Base-by-base conservation (phyloP, 1,140 invertebrate genomes). In the Dendrolimus punctatus region DNA sequence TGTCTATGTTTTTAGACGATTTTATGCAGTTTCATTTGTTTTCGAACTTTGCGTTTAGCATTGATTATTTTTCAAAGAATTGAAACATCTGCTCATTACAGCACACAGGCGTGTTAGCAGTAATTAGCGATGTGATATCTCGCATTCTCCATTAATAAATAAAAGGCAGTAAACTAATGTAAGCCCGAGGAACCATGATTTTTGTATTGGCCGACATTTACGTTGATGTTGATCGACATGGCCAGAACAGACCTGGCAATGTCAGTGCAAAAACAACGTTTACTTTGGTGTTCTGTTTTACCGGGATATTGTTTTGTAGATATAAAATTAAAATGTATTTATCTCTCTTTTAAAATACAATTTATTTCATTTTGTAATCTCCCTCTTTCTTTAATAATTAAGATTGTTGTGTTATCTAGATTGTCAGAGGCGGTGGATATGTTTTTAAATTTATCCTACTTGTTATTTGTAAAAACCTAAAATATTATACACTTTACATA, bases 181-280 rank as follows among this genome's bases (percentile, higher is more conserved):
- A 45, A 4, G n/a, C 5, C 43, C n/a, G n/a, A 9, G 6, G 6
- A 45, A 10, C 43, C 43, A 45, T 45, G 43, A 45, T 45, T 45
- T 45, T 45, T n/a, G 6, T 45, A 8, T 45, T 8, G 6, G n/a
- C 43, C 23, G 43, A 45, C 43, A 45, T 45, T 45, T 45, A 45
- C 43, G n/a, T 45, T 10, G 43, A 45, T 8, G 43, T 23, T 23
- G 23, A 23, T 23, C 23, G 23, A 23, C 23, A 23, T 23, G 23
- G 23, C 1, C 43, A 10, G n/a, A 7, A 9, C 6, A n/a, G n/a
- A 9, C n/a, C 43, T 10, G 3, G 41, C 41, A 42, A 23, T 23
- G 41, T 42, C 5, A 42, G 43, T 10, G 2, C 43, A 45, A n/a
- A n/a, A 45, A 9, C 5, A 45, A 45, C 6, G n/a, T 6, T 6